Percentiles rank a stretch among this genome's conserved stretches.
phyloP scores from a whole-genome alignment of 2,797 vertebrate species.

The Falco rusticolus region DNA sequence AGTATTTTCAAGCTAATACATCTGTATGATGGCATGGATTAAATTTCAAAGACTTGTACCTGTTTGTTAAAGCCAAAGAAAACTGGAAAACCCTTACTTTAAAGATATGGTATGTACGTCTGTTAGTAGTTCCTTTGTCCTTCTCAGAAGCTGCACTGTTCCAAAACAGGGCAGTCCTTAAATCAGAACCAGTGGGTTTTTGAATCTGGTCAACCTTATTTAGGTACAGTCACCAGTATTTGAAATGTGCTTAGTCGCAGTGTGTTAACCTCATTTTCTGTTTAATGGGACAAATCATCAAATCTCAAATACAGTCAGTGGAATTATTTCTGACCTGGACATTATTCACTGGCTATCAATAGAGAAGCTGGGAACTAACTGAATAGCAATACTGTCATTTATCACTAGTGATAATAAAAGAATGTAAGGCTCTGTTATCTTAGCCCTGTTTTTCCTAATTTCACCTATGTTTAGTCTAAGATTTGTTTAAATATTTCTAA shows the following conservation, averaged over 20 bases:
- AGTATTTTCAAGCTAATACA: neutral
- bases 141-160: neutral
- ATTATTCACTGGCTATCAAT: neutral
- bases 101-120: neutral
- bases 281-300: neutral
- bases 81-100: neutral
- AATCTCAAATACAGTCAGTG: neutral
- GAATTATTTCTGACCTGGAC: neutral
- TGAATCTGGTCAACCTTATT: neutral
- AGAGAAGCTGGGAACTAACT: neutral
- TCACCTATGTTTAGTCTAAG: neutral
- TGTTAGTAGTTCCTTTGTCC: neutral
- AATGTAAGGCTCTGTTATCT: neutral
- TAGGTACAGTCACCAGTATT: neutral
- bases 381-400: neutral
- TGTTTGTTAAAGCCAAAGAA: neutral
- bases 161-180: neutral
- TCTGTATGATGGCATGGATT: neutral
- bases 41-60: neutral
- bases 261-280: neutral
- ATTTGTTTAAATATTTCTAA: neutral
- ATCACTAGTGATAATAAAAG: neutral
- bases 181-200: neutral
- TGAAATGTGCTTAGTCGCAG: neutral
- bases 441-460: neutral